These are phyloP conservation scores for Callorhinus ursinus DNA, from an alignment of 2,113 vertebrate genomes.

Conservation along the genomic window DNA sequence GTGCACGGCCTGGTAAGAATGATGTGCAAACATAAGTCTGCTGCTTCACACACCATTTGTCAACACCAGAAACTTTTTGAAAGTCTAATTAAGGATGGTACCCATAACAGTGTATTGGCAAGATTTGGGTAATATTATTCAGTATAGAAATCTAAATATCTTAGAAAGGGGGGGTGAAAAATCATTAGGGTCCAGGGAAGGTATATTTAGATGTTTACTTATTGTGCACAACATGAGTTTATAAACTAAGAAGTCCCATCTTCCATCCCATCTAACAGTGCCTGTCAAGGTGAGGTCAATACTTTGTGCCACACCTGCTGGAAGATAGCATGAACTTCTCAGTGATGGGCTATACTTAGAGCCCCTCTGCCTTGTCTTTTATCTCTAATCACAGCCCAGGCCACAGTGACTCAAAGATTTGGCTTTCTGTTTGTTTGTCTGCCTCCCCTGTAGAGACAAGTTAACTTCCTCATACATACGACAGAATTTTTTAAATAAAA, in stretches of 20 bases:
- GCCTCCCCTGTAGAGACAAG: neutral
- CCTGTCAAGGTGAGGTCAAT: neutral
- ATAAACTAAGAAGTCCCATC: neutral
- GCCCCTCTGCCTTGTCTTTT: neutral
- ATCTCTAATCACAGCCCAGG: neutral
- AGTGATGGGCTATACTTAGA: neutral
- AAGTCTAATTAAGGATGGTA: neutral
- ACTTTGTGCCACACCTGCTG: neutral
- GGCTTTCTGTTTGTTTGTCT: neutral
- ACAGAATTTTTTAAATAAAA: neutral
- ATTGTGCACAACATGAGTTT: neutral
- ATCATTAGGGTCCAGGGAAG: neutral
- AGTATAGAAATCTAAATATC: neutral
- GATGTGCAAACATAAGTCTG: neutral
- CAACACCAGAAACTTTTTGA: neutral
- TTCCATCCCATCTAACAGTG: neutral
- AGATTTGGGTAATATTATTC: neutral
- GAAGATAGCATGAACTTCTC: neutral
- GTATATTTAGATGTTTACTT: neutral
- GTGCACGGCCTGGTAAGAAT: neutral
- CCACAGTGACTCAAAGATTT: neutral
- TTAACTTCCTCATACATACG: neutral
- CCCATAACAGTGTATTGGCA: neutral
- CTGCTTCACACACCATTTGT: neutral
- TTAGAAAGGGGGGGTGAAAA: neutral